These are phyloP conservation scores for Sebastes oblongus DNA, from an alignment of 2,797 vertebrate species.

Conservation along the genomic window DNA sequence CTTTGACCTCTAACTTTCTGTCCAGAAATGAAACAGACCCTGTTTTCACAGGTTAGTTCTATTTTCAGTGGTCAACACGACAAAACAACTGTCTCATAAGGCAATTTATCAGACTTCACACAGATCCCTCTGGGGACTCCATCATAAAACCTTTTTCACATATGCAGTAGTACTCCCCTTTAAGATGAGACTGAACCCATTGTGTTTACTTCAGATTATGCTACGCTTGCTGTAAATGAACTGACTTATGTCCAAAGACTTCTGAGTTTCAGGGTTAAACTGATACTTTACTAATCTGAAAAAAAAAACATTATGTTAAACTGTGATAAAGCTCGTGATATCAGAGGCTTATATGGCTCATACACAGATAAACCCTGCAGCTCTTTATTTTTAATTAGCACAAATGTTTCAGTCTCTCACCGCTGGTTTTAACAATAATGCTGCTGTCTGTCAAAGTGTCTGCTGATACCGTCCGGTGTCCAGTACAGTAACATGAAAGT, in stretches of 20 bases:
- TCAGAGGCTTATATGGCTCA: background rate
- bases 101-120: background rate
- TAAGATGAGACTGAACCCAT: background rate
- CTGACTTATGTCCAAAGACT: background rate
- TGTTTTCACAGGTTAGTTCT: background rate
- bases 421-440: background rate
- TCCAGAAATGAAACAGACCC: background rate
- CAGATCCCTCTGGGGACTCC: background rate
- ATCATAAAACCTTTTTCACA: background rate
- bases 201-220: background rate
- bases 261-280: background rate
- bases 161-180: background rate
- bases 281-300: background rate
- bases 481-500: too few relatives aligned
- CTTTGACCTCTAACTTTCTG: background rate
- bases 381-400: conserved; percentile 1
- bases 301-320: background rate
- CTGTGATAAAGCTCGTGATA: background rate
- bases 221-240: background rate
- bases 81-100: background rate
- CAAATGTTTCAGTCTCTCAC: background rate
- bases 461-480: background rate
- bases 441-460: background rate
- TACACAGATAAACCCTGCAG: background rate
- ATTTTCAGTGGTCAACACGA: background rate